Evolutionary conservation across 2,797 vertebrate genomes (phyloP).

Genomic region (Coracias cyanogaster): DNA sequence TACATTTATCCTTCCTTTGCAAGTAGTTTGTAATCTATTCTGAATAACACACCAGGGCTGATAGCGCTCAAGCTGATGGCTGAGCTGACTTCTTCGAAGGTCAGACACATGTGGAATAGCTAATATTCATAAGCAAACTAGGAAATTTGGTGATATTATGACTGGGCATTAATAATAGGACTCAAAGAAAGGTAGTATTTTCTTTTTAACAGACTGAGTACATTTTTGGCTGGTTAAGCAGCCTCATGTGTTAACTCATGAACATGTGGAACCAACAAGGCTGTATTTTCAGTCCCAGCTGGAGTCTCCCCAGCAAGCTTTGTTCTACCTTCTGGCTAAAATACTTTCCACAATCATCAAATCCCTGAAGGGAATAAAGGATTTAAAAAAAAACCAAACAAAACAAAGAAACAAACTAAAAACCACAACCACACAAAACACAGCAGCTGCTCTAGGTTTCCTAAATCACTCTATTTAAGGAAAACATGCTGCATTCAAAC

Average conservation of each 20-base stretch:
- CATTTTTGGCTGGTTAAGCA: neutral
- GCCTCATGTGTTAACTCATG: neutral
- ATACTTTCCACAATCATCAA: constrained; percentile 15
- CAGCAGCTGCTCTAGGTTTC: neutral
- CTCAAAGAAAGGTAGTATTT: neutral
- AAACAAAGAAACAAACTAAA: neutral
- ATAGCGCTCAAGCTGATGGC: neutral
- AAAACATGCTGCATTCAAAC: neutral
- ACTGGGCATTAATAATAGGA: neutral
- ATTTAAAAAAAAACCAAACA: neutral
- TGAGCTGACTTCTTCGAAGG: neutral
- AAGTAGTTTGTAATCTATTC: constrained; percentile 47
- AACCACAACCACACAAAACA: neutral
- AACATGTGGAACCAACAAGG: neutral
- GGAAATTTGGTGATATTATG: neutral
- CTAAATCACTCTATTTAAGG: neutral
- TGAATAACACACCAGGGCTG: constrained; percentile 4
- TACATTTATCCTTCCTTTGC: constrained; percentile 55
- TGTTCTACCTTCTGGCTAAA: constrained; percentile 49
- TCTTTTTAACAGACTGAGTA: neutral
- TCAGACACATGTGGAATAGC: neutral
- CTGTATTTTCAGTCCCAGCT: constrained; percentile 38
- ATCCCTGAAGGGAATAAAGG: constrained; percentile 18
- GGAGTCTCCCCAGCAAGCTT: constrained; percentile 15
- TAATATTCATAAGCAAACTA: neutral